Base-by-base conservation (phyloP, 2,113 vertebrate genomes). In the Narcine bancroftii region DNA sequence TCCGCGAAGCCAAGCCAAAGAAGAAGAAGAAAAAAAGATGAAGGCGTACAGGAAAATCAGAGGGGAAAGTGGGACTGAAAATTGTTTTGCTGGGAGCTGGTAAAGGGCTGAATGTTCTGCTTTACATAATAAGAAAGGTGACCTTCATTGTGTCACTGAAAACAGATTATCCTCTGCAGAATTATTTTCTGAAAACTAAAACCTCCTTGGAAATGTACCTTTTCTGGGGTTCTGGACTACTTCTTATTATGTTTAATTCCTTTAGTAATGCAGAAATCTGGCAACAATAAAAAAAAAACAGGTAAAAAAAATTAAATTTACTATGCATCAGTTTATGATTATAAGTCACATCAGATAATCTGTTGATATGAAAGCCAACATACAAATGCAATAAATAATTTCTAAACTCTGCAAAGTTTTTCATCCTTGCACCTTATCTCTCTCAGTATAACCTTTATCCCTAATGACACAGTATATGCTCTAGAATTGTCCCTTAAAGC, bases 201-300 rank as follows among this genome's bases (percentile, higher is more conserved):
- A 15, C 60, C 60, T 10, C 42, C 36, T 65, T 26, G 36, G 60
- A 63, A 2, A 53, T 92, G 94, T 94, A 99, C 98, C 98, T 98
- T 94, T 98, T 99, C 92, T 99, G 97, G 92, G 95, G 77, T 7
- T 93, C 94, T 0, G 93, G 85, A 21, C 93, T 94, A 93, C 94
- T 94, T 93, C 89, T 95, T 94, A 99, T 97, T 19, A 93, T 93
- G 93, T 95, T 96, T 92, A 99, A 92, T 94, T 98, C 97, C 3
- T 95, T 93, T 91, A 98, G 89, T 9, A 99, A 95, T 33, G 96
- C 96, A 92, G 96, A 93, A 93, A 99, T 96, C 98, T 99, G 94
- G 3, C 3, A 33, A 69, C 10, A 91, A 69, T 26, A 66, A 29
- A 91, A 69, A 45, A 66, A 29, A 17, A 60, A 63, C 36, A 10